Percentiles rank a stretch among this genome's conserved stretches.
These are phyloP conservation scores for Pluvialis apricaria DNA, from an alignment of 2,113 vertebrate genomes.

Conservation along the genomic window DNA sequence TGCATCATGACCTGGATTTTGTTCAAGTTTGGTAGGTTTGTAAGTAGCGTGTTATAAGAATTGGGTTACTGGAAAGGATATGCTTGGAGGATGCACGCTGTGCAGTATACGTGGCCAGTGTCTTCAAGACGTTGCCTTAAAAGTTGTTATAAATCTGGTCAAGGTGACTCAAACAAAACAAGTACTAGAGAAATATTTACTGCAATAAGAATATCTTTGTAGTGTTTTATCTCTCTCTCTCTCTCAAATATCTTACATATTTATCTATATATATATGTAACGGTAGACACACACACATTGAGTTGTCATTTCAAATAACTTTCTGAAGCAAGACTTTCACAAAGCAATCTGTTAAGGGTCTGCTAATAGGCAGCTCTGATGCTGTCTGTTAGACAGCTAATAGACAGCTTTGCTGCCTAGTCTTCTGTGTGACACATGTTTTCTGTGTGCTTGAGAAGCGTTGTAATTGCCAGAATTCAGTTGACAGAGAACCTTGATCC, in stretches of 20 bases:
- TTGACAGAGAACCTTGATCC: not conserved
- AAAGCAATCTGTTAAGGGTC: not conserved
- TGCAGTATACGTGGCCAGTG: not conserved
- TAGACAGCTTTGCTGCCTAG: not conserved
- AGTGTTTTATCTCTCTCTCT: not conserved
- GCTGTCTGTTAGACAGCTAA: not conserved
- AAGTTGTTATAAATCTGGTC: not conserved
- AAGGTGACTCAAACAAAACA: not conserved
- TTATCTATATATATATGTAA: not conserved
- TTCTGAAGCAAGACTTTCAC: not conserved
- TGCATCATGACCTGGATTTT: not conserved
- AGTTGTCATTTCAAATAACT: not conserved
- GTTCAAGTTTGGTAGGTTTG: not conserved
- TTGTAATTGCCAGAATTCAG: not conserved
- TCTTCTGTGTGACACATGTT: not conserved
- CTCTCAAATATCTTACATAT: accelerated
- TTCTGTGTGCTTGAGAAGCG: not conserved
- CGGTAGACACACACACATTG: not conserved
- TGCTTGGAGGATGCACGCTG: not conserved
- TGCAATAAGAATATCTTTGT: not conserved
- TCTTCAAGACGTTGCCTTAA: not conserved
- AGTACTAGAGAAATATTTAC: not conserved
- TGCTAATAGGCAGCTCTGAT: not conserved
- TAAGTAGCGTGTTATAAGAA: not conserved
- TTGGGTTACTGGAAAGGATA: not conserved